Base-by-base conservation (phyloP, 2,113 vertebrate species). In the Mustela lutreola region DNA sequence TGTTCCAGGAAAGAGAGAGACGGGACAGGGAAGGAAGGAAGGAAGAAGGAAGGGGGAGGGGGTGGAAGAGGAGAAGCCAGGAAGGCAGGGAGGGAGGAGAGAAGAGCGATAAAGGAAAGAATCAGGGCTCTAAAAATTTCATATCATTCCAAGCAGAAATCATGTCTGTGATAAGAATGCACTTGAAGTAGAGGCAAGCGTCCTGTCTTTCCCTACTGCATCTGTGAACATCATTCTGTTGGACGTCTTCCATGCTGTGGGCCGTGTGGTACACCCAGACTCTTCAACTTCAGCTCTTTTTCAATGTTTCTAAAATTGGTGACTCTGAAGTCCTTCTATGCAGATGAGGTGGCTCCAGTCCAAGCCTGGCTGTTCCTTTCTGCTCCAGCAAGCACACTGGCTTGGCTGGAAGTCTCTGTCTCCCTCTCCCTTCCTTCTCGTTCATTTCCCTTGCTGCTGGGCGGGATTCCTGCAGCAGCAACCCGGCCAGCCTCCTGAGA, bases 251-350 rank as follows among this genome's bases (percentile, higher is more conserved):
- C 39, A 79, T 2, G 0, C 6, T 81, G 39, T 80, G 50, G 82
- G 26, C 81, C n/a, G 62, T 5, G 2, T 53, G 56, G 91, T 31
- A 39, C 6, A 45, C 22, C 39, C 71, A 31, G 75, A 63, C 8
- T 79, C 67, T 1, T 65, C 42, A 28, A 39, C 24, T 42, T 58
- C 18, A 58, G 26, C 48, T 75, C 56, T 92, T 89, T 92, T 89
- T 28, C 45, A 75, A 80, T 83, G 36, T 90, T 94, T 92, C 71
- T 87, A 36, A 94, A 71, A 9, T 56, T 10, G 21, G n/a, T 42
- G 63, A 42, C 12, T 97, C 62, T 89, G 42, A 80, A 97, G 26
- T 86, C 24, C 42, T 93, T 87, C 70, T 78, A 5, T 39, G 81
- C 16, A 73, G 86, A 95, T 24, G 42, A 87, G 21, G 62, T 12